Base-by-base conservation (phyloP, 2,888 invertebrate genomes). In the Euphydryas editha region DNA sequence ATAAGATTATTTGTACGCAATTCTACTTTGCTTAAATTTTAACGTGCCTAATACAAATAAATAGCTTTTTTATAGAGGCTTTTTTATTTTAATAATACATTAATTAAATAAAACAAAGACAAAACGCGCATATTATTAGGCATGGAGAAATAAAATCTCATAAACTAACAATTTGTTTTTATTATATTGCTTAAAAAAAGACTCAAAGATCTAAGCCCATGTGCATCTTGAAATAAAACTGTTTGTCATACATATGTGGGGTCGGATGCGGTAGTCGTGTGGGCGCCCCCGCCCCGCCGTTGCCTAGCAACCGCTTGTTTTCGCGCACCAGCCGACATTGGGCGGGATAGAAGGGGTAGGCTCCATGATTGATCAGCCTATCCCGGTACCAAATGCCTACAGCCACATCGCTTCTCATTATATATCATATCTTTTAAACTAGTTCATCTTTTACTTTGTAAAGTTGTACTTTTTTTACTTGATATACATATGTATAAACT, bases 351-450 rank as follows among this genome's bases (percentile, higher is more conserved):
- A 92, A 92, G 90, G 92, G 92, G 91, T 91, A 88, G 89, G 86
- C 84, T 84, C 85, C 88, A 87, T 92, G 92, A 92, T 92, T 92
- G 92, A 92, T 92, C 92, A 91, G 88, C 92, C 92, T 91, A 89
- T 90, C 87, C 85, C 85, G 80, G 82, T 78, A 83, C 82, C 82
- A 81, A 86, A 87, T 90, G 86, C 88, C 89, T 90, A 88, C 86
- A 80, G 83, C 83, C 79, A 83, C 78, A 77, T 79, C 69, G 77
- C 76, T 76, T 75, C 75, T 74, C 72, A 75, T 76, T 78, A 79
- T 81, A 81, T 65, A 64, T 78, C 70, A 67, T 70, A 68, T 74
- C 74, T 79, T 77, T 75, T 74, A 72, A 76, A 76, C 65, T 77
- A 54, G 54, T 59, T 57, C 42, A 39, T 8, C 8, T 8, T 30